Evolutionary conservation across 2,888 invertebrate genomes (phyloP), one percentile per base, ranked within the genome.

Genomic region (Drosophila mettleri): DNA sequence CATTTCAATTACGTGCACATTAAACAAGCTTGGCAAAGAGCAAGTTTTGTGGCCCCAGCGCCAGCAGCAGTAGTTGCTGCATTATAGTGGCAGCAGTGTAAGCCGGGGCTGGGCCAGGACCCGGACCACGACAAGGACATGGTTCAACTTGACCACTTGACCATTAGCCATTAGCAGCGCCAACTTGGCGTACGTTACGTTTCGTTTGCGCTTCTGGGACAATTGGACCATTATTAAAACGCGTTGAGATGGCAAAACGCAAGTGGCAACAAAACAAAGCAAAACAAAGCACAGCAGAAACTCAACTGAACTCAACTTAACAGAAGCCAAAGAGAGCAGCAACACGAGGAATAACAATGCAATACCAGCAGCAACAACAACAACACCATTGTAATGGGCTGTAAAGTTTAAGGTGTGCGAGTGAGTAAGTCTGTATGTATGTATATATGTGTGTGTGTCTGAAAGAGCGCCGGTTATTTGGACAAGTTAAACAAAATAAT

Each of bases 1-100:
- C 89, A 86, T 86, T 86, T 86, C 89, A 86, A 86, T 86, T 86
- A 86, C 85, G 87, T 88, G 77, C 87, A 88, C 87, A 86, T 85
- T 88, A 88, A 81, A 84, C 81, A 79, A 81, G 67, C 82, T 69
- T 65, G 74, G 61, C 74, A 74, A 72, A 74, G 80, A 74, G 78
- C 61, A 79, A 79, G 79, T 79, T 79, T 61, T 69, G 60, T 66
- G 62, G 45, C 63, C 54, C 59, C 34, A 53, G 31, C 38, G 18
- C 22, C 65, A 57, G 18, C 31, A 12, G 18, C 57, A 36, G 36
- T 6, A 10, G 7, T 27, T 18, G 46, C 29, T 8, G 10, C 22
- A 18, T 38, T 18, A 20, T 9, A 14, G 14, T 14, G n/a, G 22
- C 24, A 31, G 27, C 14, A 31, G 31, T 12, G 20, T n/a, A 10